These are phyloP conservation scores for Scolopax mira DNA, from an alignment of 2,113 vertebrate genomes.

Conservation along the genomic window DNA sequence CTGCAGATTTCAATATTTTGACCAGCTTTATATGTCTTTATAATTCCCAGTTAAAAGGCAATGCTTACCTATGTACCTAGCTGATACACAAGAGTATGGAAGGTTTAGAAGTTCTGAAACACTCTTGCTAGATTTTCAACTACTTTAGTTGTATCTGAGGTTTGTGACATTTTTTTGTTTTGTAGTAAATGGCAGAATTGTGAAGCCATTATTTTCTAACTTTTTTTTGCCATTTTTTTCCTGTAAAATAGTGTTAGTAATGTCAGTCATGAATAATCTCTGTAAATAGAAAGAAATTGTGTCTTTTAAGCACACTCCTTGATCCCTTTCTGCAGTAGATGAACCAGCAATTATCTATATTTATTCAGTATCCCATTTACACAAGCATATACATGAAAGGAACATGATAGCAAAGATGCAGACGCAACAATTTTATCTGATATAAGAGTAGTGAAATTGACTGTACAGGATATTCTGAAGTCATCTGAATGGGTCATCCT, in stretches of 20 bases:
- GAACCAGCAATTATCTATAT: background rate
- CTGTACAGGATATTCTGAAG: background rate
- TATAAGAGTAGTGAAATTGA: background rate
- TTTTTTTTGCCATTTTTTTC: background rate
- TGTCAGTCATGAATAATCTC: background rate
- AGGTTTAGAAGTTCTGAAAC: background rate
- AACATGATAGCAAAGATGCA: background rate
- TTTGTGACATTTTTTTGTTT: background rate
- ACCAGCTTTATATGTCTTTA: background rate
- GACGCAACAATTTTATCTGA: background rate
- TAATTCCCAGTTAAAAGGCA: background rate
- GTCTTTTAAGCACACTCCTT: background rate
- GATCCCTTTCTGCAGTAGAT: background rate
- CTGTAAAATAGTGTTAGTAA: background rate
- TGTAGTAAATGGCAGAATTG: background rate
- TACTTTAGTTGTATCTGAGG: background rate
- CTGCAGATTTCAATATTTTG: background rate
- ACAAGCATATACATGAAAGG: background rate
- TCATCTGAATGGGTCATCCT: background rate
- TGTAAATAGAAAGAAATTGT: background rate
- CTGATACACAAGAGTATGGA: background rate
- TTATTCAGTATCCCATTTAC: background rate
- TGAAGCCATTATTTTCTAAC: background rate
- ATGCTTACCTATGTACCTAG: background rate
- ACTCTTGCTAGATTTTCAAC: background rate